Base-by-base conservation (phyloP, 2,888 invertebrate species). In the Synergus gifuensis region DNA sequence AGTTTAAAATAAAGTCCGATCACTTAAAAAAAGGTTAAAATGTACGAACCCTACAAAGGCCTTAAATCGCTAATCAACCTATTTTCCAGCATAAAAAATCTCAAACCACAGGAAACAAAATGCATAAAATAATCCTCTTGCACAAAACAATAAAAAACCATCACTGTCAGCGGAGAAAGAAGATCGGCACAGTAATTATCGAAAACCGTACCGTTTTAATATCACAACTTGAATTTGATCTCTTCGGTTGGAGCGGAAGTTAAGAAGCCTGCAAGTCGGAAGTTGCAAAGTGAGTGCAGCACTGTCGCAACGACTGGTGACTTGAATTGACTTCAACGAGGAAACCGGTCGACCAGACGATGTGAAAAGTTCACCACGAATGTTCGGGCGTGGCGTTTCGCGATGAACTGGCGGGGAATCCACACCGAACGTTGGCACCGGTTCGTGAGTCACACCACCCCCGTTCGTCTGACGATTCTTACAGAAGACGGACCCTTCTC, bases 351-450 rank as follows among this genome's bases (percentile, higher is more conserved):
- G 22, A 42, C 46, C 46, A n/a, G 54, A 54, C 73, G 36, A 49
- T 54, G 49, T 54, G 67, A 79, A 58, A 63, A 78, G 80, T 80
- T 83, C 82, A 83, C 82, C 82, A 82, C 83, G 81, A 82, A 79
- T 87, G 88, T 88, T 87, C 91, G 91, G 91, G 92, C 91, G 91
- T 91, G 92, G 91, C 91, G 92, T 89, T 89, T 89, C 91, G 91
- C 92, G 91, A 90, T 89, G 88, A 90, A 92, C 91, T 91, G 90
- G 85, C 90, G 87, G 86, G 85, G 88, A 86, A 85, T 84, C 83
- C 83, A 83, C 84, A 79, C 77, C 82, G 85, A 84, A 76, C 83
- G 84, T 85, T 86, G 86, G 86, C 89, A 87, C 90, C 87, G 87
- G 87, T 86, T 87, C 88, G 86, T 89, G 90, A 90, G 88, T 90